phyloP scores from a whole-genome alignment of 1,140 invertebrate species.

The Cheumatopsyche charites region DNA sequence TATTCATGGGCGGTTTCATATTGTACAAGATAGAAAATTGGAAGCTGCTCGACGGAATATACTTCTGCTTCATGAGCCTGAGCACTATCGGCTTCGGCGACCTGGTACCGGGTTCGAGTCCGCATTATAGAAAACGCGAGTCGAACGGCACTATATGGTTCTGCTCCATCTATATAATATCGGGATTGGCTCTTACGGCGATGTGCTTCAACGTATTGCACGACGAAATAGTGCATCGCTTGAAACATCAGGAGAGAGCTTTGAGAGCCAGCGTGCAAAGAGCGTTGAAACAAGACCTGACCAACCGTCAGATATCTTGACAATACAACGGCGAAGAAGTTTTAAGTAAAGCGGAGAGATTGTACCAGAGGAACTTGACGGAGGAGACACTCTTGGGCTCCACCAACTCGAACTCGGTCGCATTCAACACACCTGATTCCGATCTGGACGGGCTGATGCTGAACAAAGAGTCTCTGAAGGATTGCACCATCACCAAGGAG shows the following conservation, averaged over 20 bases:
- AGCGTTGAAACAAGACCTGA: constrained; percentile 55
- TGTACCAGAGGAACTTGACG: constrained; percentile 55
- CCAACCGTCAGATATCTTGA: constrained; percentile 43
- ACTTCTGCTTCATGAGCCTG: constrained; percentile 93
- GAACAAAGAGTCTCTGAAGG: constrained; percentile 28
- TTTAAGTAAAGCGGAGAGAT: constrained; percentile 54
- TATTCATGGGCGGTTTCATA: constrained; percentile 85
- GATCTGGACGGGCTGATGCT: constrained; percentile 39
- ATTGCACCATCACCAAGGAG: constrained; percentile 38
- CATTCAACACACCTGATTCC: constrained; percentile 42
- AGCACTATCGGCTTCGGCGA: constrained; percentile 93
- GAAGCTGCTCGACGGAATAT: constrained; percentile 88
- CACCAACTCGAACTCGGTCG: constrained; percentile 40
- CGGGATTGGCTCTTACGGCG: constrained; percentile 94
- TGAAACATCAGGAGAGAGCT: constrained; percentile 67
- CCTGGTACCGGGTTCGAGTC: constrained; percentile 80
- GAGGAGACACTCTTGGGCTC: constrained; percentile 55
- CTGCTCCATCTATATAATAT: constrained; percentile 93
- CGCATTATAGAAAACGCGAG: constrained; percentile 57
- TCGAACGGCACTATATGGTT: constrained; percentile 80
- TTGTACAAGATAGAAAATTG: constrained; percentile 86
- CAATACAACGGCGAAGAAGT: constrained; percentile 51
- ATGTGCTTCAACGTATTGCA: constrained; percentile 98
- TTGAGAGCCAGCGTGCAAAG: constrained; percentile 56
- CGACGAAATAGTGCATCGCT: constrained; percentile 84